Conservation (phyloP, 2,888 invertebrate genomes). For the Aphrophora alni region DNA sequence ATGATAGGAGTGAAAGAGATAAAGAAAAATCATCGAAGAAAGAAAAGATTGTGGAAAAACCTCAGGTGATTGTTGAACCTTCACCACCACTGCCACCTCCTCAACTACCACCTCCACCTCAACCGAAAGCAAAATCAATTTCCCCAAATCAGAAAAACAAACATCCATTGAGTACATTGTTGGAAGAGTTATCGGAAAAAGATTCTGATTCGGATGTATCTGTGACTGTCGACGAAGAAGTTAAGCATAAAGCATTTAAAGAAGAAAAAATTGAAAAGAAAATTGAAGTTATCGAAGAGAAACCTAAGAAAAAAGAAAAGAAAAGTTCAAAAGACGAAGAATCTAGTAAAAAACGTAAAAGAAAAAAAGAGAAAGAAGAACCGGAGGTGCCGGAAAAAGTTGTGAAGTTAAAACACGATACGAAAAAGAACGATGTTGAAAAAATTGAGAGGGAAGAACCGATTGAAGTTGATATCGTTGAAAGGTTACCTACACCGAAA, state of each 20-base stretch:
- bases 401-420: background rate
- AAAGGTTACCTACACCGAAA: conserved; percentile 52
- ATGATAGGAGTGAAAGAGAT: conserved; percentile 39
- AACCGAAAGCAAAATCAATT: conserved; percentile 18
- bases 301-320: conserved; percentile 45
- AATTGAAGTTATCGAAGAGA: conserved; percentile 44
- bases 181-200: conserved; percentile 26
- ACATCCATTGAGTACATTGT: conserved; percentile 14
- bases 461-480: conserved; percentile 52
- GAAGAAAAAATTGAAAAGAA: conserved; percentile 43
- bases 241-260: conserved; percentile 16
- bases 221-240: conserved; percentile 15
- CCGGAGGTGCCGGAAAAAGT: conserved; percentile 57
- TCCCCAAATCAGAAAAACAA: conserved; percentile 27
- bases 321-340: conserved; percentile 48
- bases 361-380: conserved; percentile 52
- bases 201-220: conserved; percentile 31
- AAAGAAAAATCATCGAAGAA: conserved; percentile 25
- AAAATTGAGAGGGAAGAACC: conserved; percentile 38
- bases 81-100: conserved; percentile 24
- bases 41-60: conserved; percentile 29
- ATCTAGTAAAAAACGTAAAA: conserved; percentile 28
- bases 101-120: conserved; percentile 22
- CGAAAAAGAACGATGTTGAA: conserved; percentile 15
- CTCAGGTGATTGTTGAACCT: background rate